Percentiles rank a stretch among this genome's conserved stretches.
Evolutionary conservation across 1,140 invertebrate species (phyloP).

Genomic region (Metopolophium dirhodum): DNA sequence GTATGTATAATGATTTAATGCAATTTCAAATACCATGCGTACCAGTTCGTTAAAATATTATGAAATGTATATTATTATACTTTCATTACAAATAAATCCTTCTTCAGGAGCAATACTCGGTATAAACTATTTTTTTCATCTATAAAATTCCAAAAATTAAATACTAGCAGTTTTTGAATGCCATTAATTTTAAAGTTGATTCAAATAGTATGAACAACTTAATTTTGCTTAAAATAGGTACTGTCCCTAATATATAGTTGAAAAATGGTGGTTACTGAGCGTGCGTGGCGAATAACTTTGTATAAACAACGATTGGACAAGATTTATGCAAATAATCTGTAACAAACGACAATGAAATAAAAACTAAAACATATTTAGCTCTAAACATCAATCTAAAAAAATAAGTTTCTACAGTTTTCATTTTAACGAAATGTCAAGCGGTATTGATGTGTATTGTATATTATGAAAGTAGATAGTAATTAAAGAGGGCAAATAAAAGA

Average conservation of each 20-base stretch:
- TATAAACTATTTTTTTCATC: background rate
- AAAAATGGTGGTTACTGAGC: too few species aligned
- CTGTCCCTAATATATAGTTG: background rate
- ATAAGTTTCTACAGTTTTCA: background rate
- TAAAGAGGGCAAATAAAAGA: background rate
- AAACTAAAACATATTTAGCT: background rate
- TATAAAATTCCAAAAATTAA: background rate
- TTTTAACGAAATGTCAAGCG: background rate
- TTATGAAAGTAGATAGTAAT: background rate
- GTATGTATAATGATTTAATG: too few species aligned
- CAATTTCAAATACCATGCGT: too few species aligned
- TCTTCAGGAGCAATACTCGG: background rate
- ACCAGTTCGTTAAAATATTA: background rate
- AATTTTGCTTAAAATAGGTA: background rate
- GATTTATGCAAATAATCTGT: background rate
- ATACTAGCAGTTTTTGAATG: background rate
- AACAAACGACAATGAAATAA: background rate
- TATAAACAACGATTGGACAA: too few species aligned
- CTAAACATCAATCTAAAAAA: background rate
- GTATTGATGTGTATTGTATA: background rate
- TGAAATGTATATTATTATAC: background rate
- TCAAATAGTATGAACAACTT: background rate
- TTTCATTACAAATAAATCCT: background rate
- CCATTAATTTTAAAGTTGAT: background rate
- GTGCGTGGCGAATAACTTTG: too few species aligned